Base-by-base conservation (phyloP, 2,888 invertebrate genomes). In the Reticulitermes lucifugus region DNA sequence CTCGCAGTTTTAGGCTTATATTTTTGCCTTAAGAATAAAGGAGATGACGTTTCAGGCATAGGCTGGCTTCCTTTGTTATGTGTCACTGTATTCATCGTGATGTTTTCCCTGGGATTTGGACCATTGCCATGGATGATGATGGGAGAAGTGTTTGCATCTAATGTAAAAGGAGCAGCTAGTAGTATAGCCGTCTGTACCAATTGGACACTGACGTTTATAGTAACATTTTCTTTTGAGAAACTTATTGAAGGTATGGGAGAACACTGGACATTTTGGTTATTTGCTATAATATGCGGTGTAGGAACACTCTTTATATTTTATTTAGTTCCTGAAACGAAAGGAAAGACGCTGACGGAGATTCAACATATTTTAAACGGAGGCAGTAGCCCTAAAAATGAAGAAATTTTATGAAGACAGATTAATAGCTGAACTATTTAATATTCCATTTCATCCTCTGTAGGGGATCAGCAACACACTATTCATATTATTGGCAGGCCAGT, bases 71-170 rank as follows among this genome's bases (percentile, higher is more conserved):
- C 96, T 0, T 89, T 95, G 2, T 89, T 93, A 0, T 93, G 94
- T 87, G 91, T 96, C 83, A 93, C 94, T 0, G 88, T 94, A 0
- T 96, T 94, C 89, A 95, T 95, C 86, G 91, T 95, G 29, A 93
- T 94, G 1, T 95, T 95, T 90, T 93, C 94, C 0, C 90, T 95
- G 88, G 96, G 96, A 21, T 94, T 95, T 89, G 96, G 96, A 0
- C 96, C 96, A 0, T 94, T 96, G 75, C 96, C 96, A 0, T 96
- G 96, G 96, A 90, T 95, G 88, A 93, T 96, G 92, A 94, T 96
- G 93, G 94, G 95, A 0, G 96, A 97, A 89, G 90, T 96, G 41
- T 95, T 97, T 90, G 92, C 96, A 41, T 92, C 94, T 0, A 95
- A 96, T 88, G 95, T 94, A 83, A 93, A 95, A 88, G 96, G 93